Evolutionary conservation across 2,888 invertebrate genomes (phyloP).

Genomic region (Caenorhabditis sp.): DNA sequence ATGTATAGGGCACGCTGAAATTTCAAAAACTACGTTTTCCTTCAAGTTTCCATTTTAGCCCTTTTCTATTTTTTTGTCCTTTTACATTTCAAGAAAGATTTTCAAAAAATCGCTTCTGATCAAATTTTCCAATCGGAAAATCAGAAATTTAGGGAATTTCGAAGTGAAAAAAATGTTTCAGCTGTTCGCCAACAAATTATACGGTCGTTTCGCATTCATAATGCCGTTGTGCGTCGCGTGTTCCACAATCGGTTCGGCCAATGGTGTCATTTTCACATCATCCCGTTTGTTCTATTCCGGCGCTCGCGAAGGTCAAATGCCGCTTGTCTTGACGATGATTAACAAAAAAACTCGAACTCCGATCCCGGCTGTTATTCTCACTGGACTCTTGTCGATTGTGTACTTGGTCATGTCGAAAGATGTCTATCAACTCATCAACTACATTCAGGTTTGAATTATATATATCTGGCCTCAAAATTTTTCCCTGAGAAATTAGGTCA

Average conservation of each 20-base stretch:
- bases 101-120: too few relatives aligned
- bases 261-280: conserved; percentile 93
- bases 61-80: too few relatives aligned
- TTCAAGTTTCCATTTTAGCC: too few relatives aligned
- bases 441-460: conserved; percentile 77
- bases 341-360: conserved; percentile 73
- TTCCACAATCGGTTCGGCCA: conserved; percentile 92
- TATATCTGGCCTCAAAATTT: too few relatives aligned
- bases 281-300: conserved; percentile 77
- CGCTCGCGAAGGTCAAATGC: conserved; percentile 73
- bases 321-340: conserved; percentile 73
- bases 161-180: conserved; percentile 18
- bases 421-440: conserved; percentile 93
- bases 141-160: too few relatives aligned
- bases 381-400: conserved; percentile 85
- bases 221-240: conserved; percentile 95
- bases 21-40: too few relatives aligned
- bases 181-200: conserved; percentile 76
- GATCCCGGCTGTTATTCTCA: conserved; percentile 73
- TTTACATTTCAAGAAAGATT: too few relatives aligned
- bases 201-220: conserved; percentile 85
- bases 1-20: too few relatives aligned
- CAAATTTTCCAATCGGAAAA: too few relatives aligned
- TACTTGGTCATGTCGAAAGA: conserved; percentile 88
- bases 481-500: too few relatives aligned